Percentiles rank a stretch among this genome's conserved stretches.
phyloP scores from a whole-genome alignment of 2,797 vertebrate species.

The Oreochromis mossambicus region DNA sequence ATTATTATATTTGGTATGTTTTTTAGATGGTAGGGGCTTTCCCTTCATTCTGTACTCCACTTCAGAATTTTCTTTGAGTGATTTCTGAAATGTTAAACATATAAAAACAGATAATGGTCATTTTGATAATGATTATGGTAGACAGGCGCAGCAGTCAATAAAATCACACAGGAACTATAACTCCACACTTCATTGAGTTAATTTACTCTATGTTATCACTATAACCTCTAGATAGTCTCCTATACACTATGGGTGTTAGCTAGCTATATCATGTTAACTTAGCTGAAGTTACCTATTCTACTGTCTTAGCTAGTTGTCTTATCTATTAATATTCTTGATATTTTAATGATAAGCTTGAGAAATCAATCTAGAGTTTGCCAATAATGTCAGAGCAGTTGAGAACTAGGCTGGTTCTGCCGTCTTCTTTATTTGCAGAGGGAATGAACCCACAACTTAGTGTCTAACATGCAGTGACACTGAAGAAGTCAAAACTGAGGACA shows the following conservation, averaged over 20 bases:
- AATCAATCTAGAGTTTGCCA: neutral
- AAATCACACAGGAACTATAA: neutral
- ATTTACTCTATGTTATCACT: neutral
- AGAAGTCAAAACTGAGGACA: neutral
- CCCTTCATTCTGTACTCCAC: neutral
- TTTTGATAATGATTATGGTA: neutral
- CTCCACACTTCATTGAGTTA: neutral
- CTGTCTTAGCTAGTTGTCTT: neutral
- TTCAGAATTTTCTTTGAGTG: neutral
- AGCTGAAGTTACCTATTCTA: neutral
- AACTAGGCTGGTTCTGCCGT: neutral
- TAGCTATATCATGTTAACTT: neutral
- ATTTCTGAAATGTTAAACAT: neutral
- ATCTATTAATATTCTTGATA: neutral
- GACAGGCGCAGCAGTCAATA: neutral
- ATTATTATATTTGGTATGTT: neutral
- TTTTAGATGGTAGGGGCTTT: neutral
- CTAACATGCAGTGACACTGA: constrained; percentile 12
- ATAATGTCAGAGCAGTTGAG: neutral
- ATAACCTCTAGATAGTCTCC: neutral
- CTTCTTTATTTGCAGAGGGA: neutral
- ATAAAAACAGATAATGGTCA: neutral
- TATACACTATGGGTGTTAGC: neutral
- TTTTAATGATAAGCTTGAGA: neutral
- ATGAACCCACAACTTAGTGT: neutral